Evolutionary conservation across 2,888 invertebrate species (phyloP), one percentile per base, ranked within the genome.

Genomic region (Campaea margaritaria): DNA sequence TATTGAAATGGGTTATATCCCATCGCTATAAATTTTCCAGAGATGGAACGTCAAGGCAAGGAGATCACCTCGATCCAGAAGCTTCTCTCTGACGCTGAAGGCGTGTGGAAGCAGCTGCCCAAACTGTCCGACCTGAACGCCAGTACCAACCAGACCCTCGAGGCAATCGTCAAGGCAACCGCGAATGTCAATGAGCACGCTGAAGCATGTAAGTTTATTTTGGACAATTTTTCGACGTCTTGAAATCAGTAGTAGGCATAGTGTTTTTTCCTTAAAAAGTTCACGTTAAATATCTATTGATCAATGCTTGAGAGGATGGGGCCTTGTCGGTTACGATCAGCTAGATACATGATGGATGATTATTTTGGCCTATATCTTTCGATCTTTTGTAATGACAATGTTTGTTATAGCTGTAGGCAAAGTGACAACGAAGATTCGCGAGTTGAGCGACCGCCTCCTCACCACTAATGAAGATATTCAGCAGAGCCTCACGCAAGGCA

Each of bases 131-230:
- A 95, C 60, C 81, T 96, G 0, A 91, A 93, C 57, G 83, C 86
- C 11, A 77, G 94, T 34, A 93, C 94, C 63, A 96, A 96, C 79
- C 88, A 93, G 51, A 96, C 96, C 0, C 82, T 94, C 43, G 91
- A 89, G 45, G 89, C 93, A 0, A 68, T 96, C 42, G 93, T 93
- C 55, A 92, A 93, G 45, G 81, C 94, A 3, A 93, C 93, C 62
- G 87, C 90, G 31, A 89, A 93, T 27, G 69, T 94, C 1, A 81
- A 84, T 2, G 81, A 84, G 8, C 83, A 78, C 28, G 85, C 88
- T 27, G 91, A 93, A 38, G 84, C 82, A 65, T 86, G 94, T 94
- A 76, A 78, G 85, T 75, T 46, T 31, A 15, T 46, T n/a, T 1
- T 36, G 7, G 7, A 36, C 36, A 36, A 2, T 11, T n/a, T 36